Evolutionary conservation across 1,140 invertebrate genomes (phyloP), one percentile per base, ranked within the genome.

Genomic region (Papilio glaucus): DNA sequence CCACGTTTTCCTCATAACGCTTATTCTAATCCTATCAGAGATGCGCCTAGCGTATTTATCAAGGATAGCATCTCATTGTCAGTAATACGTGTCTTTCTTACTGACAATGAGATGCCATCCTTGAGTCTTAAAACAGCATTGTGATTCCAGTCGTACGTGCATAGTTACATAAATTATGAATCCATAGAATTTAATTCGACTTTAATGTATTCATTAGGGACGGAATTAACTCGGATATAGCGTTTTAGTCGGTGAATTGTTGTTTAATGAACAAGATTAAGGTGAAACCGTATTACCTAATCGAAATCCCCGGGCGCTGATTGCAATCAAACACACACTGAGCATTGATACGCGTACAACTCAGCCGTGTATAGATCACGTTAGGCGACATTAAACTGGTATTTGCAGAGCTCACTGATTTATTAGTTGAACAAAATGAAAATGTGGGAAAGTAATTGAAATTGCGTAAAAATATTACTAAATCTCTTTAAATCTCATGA

Each of bases 211-310:
- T 15, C 49, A 53, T 15, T 15, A n/a, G 8, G 37, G 39, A 41
- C 15, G 62, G 9, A 65, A 65, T 65, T 38, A 65, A 37, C 37
- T 18, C 18, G 8, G 9, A 41, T 65, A 39, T 65, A 53, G 15
- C 49, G 15, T 53, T 21, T 15, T 53, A 21, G 49, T 69, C 15
- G 26, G 42, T 53, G 45, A 69, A 69, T 69, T n/a, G 67, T 33
- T 69, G 42, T 68, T 68, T 68, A 69, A 49, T 69, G 26, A 69
- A 69, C 67, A 69, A 69, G 67, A 69, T 69, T 69, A 69, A 69
- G 42, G 41, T 53, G 67, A 49, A 69, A 33, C 67, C 24, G n/a
- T 69, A 69, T 69, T 69, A 49, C 42, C 26, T 53, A 69, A 69
- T 53, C 41, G 26, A 15, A 33, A 33, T 69, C 41, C 65, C 41